phyloP scores from a whole-genome alignment of 2,113 vertebrate genomes.

The Grantiella picta region DNA sequence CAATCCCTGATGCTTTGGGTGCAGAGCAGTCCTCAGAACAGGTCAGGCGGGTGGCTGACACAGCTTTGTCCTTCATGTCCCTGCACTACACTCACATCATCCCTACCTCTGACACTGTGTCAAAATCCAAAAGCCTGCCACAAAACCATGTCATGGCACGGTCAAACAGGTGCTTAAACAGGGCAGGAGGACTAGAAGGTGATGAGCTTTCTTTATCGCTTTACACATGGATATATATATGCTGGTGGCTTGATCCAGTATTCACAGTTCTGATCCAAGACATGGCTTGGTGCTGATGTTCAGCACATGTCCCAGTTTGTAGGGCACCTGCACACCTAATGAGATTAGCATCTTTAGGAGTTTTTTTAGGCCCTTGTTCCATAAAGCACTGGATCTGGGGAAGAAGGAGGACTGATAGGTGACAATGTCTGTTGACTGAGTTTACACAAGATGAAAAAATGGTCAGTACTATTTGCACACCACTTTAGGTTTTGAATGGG shows the following conservation, averaged over 20 bases:
- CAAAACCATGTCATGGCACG: rapidly evolving
- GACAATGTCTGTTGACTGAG: background rate
- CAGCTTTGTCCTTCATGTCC: background rate
- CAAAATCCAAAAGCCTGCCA: background rate
- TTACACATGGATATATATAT: background rate
- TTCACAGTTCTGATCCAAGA: background rate
- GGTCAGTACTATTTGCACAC: background rate
- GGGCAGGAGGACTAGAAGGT: background rate
- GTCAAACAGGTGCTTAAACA: background rate
- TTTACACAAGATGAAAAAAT: background rate
- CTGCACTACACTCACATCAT: background rate
- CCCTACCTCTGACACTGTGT: background rate
- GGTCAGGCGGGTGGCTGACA: rapidly evolving
- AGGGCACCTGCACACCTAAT: background rate
- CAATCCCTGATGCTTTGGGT: background rate
- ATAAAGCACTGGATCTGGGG: background rate
- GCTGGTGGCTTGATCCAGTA: background rate
- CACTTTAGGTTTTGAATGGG: background rate
- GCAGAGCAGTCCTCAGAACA: background rate
- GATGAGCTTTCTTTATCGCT: background rate
- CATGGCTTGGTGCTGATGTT: background rate
- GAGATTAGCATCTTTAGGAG: background rate
- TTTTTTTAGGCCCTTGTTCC: background rate
- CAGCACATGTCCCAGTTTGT: rapidly evolving
- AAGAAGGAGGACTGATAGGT: background rate